Base-by-base conservation (phyloP, 2,113 vertebrate genomes). In the Toxotes chatareus region DNA sequence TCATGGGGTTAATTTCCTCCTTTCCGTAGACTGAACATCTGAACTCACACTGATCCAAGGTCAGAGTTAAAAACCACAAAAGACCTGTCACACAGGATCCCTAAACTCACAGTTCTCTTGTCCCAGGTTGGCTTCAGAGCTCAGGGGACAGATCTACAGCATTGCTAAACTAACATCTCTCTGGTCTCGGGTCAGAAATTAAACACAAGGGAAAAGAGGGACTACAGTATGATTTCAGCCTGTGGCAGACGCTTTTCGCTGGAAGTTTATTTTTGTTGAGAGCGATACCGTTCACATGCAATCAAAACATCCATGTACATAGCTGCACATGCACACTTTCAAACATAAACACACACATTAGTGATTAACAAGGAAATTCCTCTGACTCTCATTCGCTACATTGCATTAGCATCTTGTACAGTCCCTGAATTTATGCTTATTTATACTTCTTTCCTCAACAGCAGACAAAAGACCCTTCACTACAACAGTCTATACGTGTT, bases 161-260 rank as follows among this genome's bases (percentile, higher is more conserved):
- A 42, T 21, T 60, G 81, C 79, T 88, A 87, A 86, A 91, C 90
- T 17, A 90, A 93, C 90, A 91, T 70, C 59, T 38, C 76, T 17
- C 83, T 67, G 78, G 86, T 90, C 86, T 85, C 65, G 80, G 83
- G 88, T 91, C 90, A 86, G 83, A 83, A 85, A 85, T 85, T 71
- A 79, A 87, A 86, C 86, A 80, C 88, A 65, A 53, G 84, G 80
- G 76, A 73, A 74, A 84, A 63, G 68, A 81, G 27, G n/a, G 75
- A 61, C 77, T 56, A 42, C 87, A 63, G 71, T 61, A 13, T 55
- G 79, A 89, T 72, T 73, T 66, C 13, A 17, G 51, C 21, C 63
- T n/a, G 76, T 44, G 61, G 73, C 75, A 40, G 79, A 80, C 55
- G 8, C 59, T 80, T 87, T 86, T 79, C 76, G 23, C 59, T 55